These are phyloP conservation scores for Oryzias sinensis DNA, from an alignment of 2,797 vertebrate genomes.

Conservation along the genomic window DNA sequence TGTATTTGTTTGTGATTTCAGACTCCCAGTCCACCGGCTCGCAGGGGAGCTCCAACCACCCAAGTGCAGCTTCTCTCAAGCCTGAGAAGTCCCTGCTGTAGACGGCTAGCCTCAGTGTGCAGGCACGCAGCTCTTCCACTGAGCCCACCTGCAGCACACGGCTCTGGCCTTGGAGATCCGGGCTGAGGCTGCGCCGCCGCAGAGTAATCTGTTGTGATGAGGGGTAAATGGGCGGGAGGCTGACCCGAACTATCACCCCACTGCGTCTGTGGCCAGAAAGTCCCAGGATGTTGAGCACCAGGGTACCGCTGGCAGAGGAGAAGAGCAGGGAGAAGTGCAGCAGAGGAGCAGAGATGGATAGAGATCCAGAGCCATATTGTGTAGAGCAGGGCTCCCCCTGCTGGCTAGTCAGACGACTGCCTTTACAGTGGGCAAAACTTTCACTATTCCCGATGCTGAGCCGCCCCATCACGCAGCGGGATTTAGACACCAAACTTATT, in stretches of 20 bases:
- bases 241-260: slow-evolving; percentile 70
- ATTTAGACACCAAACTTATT: slow-evolving; percentile 69
- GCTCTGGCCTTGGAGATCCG: slow-evolving; percentile 69
- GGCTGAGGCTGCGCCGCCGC: slow-evolving; percentile 70
- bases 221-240: slow-evolving; percentile 75
- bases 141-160: slow-evolving; percentile 73
- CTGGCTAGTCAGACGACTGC: slow-evolving; percentile 46
- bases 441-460: slow-evolving; percentile 73
- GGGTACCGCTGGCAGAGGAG: slow-evolving; percentile 61
- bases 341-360: slow-evolving; percentile 49
- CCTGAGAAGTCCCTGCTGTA: slow-evolving; percentile 78
- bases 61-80: slow-evolving; percentile 74
- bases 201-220: slow-evolving; percentile 59
- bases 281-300: slow-evolving; percentile 74
- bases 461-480: slow-evolving; percentile 58
- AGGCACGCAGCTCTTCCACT: slow-evolving; percentile 67
- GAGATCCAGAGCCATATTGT: slow-evolving; percentile 54
- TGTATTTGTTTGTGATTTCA: slow-evolving; percentile 61
- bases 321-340: slow-evolving; percentile 78
- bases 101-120: slow-evolving; percentile 74
- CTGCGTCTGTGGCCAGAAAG: slow-evolving; percentile 69
- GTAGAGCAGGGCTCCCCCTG: slow-evolving; percentile 22
- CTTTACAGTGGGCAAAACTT: slow-evolving; percentile 55
- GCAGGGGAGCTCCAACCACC: slow-evolving; percentile 76
- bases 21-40: slow-evolving; percentile 71